phyloP scores from a whole-genome alignment of 2,797 vertebrate species.

The Acanthopagrus latus region DNA sequence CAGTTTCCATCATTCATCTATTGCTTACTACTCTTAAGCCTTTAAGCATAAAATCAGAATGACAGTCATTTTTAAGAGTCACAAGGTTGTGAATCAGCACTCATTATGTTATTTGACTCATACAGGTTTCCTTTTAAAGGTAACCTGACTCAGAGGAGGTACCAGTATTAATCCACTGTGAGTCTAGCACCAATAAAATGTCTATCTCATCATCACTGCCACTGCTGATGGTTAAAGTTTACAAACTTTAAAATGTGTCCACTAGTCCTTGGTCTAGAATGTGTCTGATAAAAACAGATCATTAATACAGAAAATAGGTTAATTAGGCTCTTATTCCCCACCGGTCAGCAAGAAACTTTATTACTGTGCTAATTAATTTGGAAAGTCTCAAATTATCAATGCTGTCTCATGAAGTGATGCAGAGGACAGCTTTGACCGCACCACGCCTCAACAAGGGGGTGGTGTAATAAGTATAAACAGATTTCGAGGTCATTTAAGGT shows the following conservation, averaged over 20 bases:
- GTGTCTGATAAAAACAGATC: constrained; percentile 76
- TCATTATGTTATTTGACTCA: not conserved
- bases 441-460: not conserved
- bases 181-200: not conserved
- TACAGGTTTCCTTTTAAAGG: not conserved
- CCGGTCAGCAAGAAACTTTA: constrained; percentile 82
- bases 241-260: constrained; percentile 49
- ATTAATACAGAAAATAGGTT: constrained; percentile 83
- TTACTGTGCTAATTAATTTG: constrained; percentile 83
- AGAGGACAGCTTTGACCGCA: constrained; percentile 36
- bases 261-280: constrained; percentile 68
- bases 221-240: constrained; percentile 36
- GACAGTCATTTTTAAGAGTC: not conserved
- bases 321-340: constrained; percentile 85
- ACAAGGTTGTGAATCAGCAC: not conserved
- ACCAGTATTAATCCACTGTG: not conserved
- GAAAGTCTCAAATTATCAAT: constrained; percentile 78
- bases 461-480: constrained; percentile 6
- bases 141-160: not conserved
- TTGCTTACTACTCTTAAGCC: not conserved
- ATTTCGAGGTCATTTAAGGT: constrained; percentile 16
- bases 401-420: constrained; percentile 69
- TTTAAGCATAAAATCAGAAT: constrained; percentile 3
- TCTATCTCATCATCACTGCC: not conserved
- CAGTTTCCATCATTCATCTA: not conserved